phyloP scores from a whole-genome alignment of 2,888 invertebrate genomes.

The Microdon myrmicae region DNA sequence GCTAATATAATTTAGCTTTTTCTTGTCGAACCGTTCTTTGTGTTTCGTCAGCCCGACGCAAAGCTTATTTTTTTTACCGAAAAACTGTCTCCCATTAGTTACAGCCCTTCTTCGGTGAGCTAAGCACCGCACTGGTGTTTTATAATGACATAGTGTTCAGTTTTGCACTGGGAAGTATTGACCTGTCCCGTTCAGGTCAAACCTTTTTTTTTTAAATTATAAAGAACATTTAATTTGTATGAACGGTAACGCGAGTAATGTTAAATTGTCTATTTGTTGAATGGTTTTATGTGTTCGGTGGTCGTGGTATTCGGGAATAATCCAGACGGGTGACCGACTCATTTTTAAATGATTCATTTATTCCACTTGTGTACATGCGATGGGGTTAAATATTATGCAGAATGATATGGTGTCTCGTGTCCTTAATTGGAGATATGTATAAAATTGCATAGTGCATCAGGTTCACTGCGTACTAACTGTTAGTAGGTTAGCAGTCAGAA shows the following conservation, averaged over 20 bases:
- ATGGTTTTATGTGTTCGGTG: too few relatives aligned
- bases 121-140: constrained; percentile 43
- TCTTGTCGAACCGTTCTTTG: constrained; percentile 24
- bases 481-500: constrained; percentile 15
- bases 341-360: constrained; percentile 41
- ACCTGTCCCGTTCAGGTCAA: constrained; percentile 63
- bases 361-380: constrained; percentile 37
- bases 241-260: too few relatives aligned
- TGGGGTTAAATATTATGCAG: too few relatives aligned
- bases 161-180: constrained; percentile 58
- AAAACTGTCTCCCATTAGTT: constrained; percentile 43
- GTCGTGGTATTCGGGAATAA: too few relatives aligned
- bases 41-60: constrained; percentile 14
- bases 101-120: constrained; percentile 54
- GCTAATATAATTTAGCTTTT: too few relatives aligned
- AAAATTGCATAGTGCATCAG: constrained; percentile 42
- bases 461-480: constrained; percentile 12
- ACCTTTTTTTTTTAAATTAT: too few relatives aligned
- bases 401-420: too few relatives aligned
- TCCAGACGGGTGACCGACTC: too few relatives aligned
- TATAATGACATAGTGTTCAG: constrained; percentile 51
- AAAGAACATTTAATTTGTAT: too few relatives aligned
- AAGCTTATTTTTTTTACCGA: constrained; percentile 37
- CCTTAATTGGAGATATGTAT: constrained; percentile 7
- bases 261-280: too few relatives aligned